Percentiles rank a stretch among this genome's conserved stretches.
Conservation (phyloP, 2,888 invertebrate genomes). For the Hyposoter dolosus region DNA sequence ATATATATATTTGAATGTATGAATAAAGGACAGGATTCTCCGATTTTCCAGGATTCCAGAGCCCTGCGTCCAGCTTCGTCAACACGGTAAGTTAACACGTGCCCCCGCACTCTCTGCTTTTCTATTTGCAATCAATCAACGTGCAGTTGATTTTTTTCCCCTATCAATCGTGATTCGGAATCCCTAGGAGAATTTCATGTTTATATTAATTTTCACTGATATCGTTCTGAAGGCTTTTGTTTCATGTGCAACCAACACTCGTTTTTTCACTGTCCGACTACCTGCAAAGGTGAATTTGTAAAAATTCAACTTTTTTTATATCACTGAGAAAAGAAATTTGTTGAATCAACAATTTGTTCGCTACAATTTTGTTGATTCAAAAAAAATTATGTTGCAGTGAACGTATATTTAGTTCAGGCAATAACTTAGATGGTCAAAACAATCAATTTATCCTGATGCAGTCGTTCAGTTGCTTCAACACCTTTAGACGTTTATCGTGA, state of each 20-base stretch:
- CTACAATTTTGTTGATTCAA: too few species aligned
- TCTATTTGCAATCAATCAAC: background rate
- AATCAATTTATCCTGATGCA: too few species aligned
- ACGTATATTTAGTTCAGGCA: too few species aligned
- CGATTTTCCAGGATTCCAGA: slow-evolving; percentile 53
- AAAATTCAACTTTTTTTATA: too few species aligned
- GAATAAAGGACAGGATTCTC: slow-evolving; percentile 42
- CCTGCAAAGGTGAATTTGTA: background rate
- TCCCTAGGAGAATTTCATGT: background rate
- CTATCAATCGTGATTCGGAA: background rate
- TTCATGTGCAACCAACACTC: background rate
- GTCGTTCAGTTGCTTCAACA: too few species aligned
- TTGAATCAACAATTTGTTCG: too few species aligned
- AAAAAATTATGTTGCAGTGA: too few species aligned
- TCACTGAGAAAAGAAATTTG: too few species aligned
- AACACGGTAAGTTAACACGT: slow-evolving; percentile 49
- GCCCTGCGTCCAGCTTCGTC: slow-evolving; percentile 62
- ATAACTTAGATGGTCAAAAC: too few species aligned
- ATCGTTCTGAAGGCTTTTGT: background rate
- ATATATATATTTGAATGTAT: background rate
- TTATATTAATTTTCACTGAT: background rate
- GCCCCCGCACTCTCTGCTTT: background rate
- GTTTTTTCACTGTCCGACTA: too few species aligned
- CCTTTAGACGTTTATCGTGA: too few species aligned
- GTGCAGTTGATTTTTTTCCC: background rate